A percentile compares a stretch with the other conserved stretches of the same genome.
These are phyloP conservation scores for Laodelphax striatellus DNA, from an alignment of 1,140 invertebrate species.

Conservation along the genomic window DNA sequence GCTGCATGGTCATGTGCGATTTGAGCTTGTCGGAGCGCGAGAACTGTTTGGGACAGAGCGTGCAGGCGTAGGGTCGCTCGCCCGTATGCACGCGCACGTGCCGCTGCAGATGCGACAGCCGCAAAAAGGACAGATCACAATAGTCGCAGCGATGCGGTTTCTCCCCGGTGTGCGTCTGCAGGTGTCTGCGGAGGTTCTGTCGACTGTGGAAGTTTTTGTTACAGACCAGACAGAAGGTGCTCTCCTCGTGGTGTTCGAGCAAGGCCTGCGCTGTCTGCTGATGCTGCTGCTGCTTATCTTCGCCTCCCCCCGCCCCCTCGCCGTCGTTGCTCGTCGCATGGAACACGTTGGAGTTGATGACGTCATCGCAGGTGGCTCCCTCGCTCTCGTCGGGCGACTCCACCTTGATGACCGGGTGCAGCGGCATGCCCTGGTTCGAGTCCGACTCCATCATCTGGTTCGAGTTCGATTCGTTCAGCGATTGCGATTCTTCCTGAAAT, in stretches of 20 bases:
- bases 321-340: background rate
- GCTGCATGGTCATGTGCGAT: constrained; percentile 24
- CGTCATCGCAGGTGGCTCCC: background rate
- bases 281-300: background rate
- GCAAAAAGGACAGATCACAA: constrained; percentile 33
- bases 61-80: constrained; percentile 28
- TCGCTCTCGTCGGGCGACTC: background rate
- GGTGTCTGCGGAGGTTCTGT: constrained; percentile 26
- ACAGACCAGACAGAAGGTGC: constrained; percentile 20
- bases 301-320: background rate
- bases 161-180: constrained; percentile 31
- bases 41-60: constrained; percentile 24
- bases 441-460: no score
- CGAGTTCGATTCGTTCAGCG: no score
- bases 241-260: constrained; percentile 1
- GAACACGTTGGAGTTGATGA: background rate
- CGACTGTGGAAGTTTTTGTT: constrained; percentile 22
- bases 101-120: constrained; percentile 33
- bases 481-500: no score
- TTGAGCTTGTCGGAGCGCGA: constrained; percentile 26
- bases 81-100: constrained; percentile 35
- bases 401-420: background rate
- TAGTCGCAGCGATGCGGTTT: constrained; percentile 32
- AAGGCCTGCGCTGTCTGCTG: background rate
- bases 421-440: background rate